Percentiles rank a stretch among this genome's conserved stretches.
These are phyloP conservation scores for Oscheius onirici DNA, from an alignment of 2,888 invertebrate genomes.

Conservation along the genomic window DNA sequence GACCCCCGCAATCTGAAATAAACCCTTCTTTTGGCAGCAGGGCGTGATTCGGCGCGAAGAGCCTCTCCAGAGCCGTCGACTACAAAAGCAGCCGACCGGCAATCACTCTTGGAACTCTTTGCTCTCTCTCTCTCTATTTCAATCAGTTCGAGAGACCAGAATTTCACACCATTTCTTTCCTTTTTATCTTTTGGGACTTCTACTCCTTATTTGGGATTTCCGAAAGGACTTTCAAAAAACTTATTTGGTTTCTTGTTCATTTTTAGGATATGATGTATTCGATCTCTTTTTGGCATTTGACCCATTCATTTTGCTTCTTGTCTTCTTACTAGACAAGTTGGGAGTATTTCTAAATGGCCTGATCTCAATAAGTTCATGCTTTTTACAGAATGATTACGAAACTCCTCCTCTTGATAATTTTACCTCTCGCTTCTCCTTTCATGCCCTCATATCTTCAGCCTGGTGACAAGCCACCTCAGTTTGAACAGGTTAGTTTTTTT, in stretches of 20 bases:
- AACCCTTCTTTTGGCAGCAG: slow-evolving; percentile 4
- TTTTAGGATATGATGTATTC: too few relatives aligned
- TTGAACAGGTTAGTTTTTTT: slow-evolving; percentile 15
- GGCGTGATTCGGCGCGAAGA: slow-evolving; percentile 20
- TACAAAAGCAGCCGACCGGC: slow-evolving; percentile 4
- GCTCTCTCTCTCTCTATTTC: neutral
- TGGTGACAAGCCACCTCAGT: neutral
- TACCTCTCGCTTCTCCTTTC: neutral
- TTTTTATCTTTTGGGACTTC: neutral
- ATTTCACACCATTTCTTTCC: neutral
- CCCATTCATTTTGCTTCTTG: too few relatives aligned
- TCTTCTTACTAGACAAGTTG: too few relatives aligned
- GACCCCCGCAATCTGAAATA: too few relatives aligned
- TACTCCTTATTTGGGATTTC: neutral
- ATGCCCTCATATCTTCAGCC: slow-evolving; percentile 19
- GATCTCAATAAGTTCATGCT: too few relatives aligned
- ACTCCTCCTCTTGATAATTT: neutral
- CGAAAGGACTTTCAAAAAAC: too few relatives aligned
- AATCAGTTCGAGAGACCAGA: too few relatives aligned
- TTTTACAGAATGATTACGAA: neutral
- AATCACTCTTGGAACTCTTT: neutral
- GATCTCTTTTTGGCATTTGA: too few relatives aligned
- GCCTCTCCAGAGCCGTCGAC: slow-evolving; percentile 11
- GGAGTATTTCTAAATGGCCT: too few relatives aligned
- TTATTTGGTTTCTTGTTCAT: too few relatives aligned